Evolutionary conservation across 1,140 invertebrate species (phyloP).

Genomic region (Bombyx mandarina): DNA sequence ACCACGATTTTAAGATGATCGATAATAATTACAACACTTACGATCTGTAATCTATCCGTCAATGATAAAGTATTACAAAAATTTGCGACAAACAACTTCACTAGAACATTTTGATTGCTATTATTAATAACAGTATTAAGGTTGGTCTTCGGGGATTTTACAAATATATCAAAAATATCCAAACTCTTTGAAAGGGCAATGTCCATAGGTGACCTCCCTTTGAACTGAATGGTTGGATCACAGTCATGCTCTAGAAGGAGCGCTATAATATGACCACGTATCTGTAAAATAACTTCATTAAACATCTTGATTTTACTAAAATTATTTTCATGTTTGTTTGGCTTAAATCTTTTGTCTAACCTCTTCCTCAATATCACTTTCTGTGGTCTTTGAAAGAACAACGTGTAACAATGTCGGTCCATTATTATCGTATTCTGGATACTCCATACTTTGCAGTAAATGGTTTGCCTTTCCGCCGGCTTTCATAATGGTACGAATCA

Average conservation of each 20-base stretch:
- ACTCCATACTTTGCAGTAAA: slow-evolving; percentile 13
- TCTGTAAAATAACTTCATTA: slow-evolving; percentile 18
- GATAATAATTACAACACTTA: slow-evolving; percentile 11
- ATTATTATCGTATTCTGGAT: slow-evolving; percentile 10
- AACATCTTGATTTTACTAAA: not conserved
- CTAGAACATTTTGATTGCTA: slow-evolving; percentile 39
- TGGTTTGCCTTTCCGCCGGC: slow-evolving; percentile 47
- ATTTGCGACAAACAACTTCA: slow-evolving; percentile 40
- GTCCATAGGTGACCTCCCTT: slow-evolving; percentile 42
- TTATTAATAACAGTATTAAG: slow-evolving; percentile 46
- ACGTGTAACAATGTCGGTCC: slow-evolving; percentile 48
- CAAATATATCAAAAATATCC: slow-evolving; percentile 34
- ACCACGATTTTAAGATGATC: not conserved
- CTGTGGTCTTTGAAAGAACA: slow-evolving; percentile 29
- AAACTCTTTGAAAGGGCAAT: slow-evolving; percentile 32
- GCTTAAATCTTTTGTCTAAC: slow-evolving; percentile 9
- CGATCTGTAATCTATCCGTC: slow-evolving; percentile 29
- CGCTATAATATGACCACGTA: slow-evolving; percentile 31
- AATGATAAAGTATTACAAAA: slow-evolving; percentile 32
- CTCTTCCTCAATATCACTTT: slow-evolving; percentile 34
- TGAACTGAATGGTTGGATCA: slow-evolving; percentile 29
- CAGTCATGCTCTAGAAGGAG: slow-evolving; percentile 42
- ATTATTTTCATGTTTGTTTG: not conserved
- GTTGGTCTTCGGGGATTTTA: slow-evolving; percentile 31
- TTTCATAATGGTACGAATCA: slow-evolving; percentile 47